Evolutionary conservation across 2,888 invertebrate species (phyloP).

Genomic region (Schizotus pectinicornis): DNA sequence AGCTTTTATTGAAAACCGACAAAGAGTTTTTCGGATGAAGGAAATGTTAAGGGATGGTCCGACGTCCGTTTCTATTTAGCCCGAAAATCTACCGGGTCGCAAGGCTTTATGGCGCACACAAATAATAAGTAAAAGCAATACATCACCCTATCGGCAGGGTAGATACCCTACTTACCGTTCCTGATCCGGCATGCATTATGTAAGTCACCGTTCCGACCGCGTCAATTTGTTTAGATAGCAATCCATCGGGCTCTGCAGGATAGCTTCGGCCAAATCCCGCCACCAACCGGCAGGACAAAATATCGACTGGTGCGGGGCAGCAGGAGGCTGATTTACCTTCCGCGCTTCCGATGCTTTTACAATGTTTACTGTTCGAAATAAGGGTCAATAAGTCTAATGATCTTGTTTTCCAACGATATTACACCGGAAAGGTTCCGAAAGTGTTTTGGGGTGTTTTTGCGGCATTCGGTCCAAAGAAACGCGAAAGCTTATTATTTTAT

Average conservation of each 20-base stretch:
- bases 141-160: conserved; percentile 34
- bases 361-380: conserved; percentile 14
- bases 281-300: background rate
- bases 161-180: conserved; percentile 28
- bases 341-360: background rate
- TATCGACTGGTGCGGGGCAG: conserved; percentile 3
- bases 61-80: background rate
- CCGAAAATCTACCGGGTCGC: conserved; percentile 10
- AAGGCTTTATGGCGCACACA: conserved; percentile 6
- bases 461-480: background rate
- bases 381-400: conserved; percentile 28
- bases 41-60: too few species aligned
- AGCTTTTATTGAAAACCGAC: too few species aligned
- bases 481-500: conserved; percentile 16
- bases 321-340: conserved; percentile 13
- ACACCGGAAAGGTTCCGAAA: conserved; percentile 3
- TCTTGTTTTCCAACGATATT: conserved; percentile 20
- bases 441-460: conserved; percentile 9
- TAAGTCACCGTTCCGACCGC: conserved; percentile 42
- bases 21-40: too few species aligned
- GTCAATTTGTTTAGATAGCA: conserved; percentile 45
- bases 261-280: background rate
- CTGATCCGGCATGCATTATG: conserved; percentile 43
- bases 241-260: conserved; percentile 17
- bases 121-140: conserved; percentile 33